Evolutionary conservation across 2,888 invertebrate species (phyloP).

Genomic region (Rhorus exstirpatorius): DNA sequence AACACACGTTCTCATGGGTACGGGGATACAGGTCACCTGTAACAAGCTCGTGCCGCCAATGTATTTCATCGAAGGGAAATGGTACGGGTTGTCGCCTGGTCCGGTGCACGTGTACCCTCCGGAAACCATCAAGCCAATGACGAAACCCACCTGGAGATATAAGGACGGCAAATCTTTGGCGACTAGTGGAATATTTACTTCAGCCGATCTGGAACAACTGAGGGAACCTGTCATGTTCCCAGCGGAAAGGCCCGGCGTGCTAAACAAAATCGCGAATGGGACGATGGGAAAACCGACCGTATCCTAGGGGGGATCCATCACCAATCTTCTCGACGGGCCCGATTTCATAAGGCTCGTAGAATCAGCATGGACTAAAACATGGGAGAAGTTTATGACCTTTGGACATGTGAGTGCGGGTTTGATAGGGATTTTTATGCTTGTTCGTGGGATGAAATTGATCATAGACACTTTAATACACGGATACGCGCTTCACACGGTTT

Average conservation of each 20-base stretch:
- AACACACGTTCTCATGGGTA: constrained; percentile 70
- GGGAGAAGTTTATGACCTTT: constrained; percentile 48
- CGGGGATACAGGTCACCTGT: constrained; percentile 69
- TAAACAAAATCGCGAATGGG: constrained; percentile 59
- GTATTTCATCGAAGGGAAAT: constrained; percentile 68
- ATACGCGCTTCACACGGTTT: constrained; percentile 38
- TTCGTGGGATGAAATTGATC: constrained; percentile 12
- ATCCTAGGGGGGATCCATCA: constrained; percentile 6
- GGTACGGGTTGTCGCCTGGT: constrained; percentile 64
- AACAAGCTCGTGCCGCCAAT: constrained; percentile 67
- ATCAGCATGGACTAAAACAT: constrained; percentile 48
- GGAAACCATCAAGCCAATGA: constrained; percentile 47
- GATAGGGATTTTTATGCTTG: constrained; percentile 35
- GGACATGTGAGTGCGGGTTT: constrained; percentile 60
- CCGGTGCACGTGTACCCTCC: constrained; percentile 22
- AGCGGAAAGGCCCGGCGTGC: constrained; percentile 36
- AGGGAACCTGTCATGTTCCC: constrained; percentile 66
- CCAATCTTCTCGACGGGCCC: constrained; percentile 41
- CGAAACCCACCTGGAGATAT: constrained; percentile 67
- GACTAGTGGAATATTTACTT: constrained; percentile 63
- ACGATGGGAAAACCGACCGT: not conserved
- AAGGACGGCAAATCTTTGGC: constrained; percentile 55
- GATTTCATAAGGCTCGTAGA: not conserved
- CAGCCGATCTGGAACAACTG: constrained; percentile 7
- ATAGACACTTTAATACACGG: constrained; percentile 42